phyloP scores from a whole-genome alignment of 2,888 invertebrate species.

The Arctia plantaginis region DNA sequence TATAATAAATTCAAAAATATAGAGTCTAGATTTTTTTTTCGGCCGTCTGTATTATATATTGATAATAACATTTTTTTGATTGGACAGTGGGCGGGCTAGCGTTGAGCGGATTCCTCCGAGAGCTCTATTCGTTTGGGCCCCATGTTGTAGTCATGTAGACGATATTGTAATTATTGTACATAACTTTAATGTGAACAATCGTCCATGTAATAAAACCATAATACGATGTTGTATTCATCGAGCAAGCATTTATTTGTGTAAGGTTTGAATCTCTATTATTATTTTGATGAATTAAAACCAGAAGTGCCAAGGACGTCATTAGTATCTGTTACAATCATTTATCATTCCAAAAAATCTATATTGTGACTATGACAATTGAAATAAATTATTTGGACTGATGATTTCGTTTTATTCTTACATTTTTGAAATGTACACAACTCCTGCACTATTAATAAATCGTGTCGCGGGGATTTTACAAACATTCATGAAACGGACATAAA shows the following conservation, averaged over 20 bases:
- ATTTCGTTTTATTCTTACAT: constrained; percentile 47
- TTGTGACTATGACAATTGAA: constrained; percentile 70
- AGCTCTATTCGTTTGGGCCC: constrained; percentile 12
- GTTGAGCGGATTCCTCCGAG: background rate
- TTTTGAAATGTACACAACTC: background rate
- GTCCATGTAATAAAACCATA: constrained; percentile 63
- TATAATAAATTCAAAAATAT: constrained; percentile 32
- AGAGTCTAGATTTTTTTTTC: constrained; percentile 29
- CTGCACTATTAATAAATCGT: too few relatives aligned
- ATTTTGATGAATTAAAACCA: constrained; percentile 63
- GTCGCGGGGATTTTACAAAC: too few relatives aligned
- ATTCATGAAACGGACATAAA: too few relatives aligned
- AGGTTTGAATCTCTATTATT: constrained; percentile 76
- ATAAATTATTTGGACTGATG: constrained; percentile 83
- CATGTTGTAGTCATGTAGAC: constrained; percentile 56
- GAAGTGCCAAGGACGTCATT: constrained; percentile 79
- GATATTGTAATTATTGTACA: constrained; percentile 81
- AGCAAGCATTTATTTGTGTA: constrained; percentile 77
- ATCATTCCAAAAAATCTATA: constrained; percentile 78
- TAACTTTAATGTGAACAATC: constrained; percentile 76
- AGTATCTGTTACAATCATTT: constrained; percentile 65
- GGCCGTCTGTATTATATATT: constrained; percentile 22
- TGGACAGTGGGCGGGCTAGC: constrained; percentile 18
- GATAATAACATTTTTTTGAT: constrained; percentile 28
- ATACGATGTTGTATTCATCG: constrained; percentile 58